Evolutionary conservation across 2,888 invertebrate genomes (phyloP).

Genomic region (Theretra japonica): DNA sequence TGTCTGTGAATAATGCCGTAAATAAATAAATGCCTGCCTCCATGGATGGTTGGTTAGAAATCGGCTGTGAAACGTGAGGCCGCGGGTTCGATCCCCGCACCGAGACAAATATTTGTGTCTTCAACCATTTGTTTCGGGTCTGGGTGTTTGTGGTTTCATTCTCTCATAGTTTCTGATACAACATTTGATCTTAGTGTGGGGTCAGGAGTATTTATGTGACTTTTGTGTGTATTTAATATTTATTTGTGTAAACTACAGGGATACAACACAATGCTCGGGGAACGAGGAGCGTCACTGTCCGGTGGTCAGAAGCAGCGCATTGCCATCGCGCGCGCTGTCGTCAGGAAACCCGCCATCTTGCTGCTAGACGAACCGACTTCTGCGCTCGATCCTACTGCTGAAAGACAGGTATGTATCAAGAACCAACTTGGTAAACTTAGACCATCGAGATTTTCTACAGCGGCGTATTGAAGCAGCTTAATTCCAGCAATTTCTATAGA

Average conservation of each 20-base stretch:
- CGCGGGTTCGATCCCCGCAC: no score
- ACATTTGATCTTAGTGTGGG: not conserved
- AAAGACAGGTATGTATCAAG: constrained; percentile 85
- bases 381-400: constrained; percentile 91
- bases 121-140: not conserved
- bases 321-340: constrained; percentile 92
- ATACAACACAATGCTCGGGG: constrained; percentile 90
- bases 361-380: constrained; percentile 93
- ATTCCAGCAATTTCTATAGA: no score
- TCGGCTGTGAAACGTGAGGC: no score
- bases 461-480: no score
- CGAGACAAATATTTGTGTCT: not conserved
- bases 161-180: not conserved
- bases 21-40: no score
- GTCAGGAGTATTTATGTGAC: not conserved
- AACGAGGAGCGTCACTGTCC: constrained; percentile 90
- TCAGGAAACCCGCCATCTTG: constrained; percentile 89
- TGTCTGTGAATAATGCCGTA: no score
- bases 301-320: constrained; percentile 94
- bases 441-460: no score
- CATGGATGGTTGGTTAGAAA: no score
- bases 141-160: no score
- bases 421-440: not conserved
- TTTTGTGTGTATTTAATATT: not conserved
- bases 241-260: constrained; percentile 70